phyloP scores from a whole-genome alignment of 2,888 invertebrate genomes.

The Synergus japonicus region DNA sequence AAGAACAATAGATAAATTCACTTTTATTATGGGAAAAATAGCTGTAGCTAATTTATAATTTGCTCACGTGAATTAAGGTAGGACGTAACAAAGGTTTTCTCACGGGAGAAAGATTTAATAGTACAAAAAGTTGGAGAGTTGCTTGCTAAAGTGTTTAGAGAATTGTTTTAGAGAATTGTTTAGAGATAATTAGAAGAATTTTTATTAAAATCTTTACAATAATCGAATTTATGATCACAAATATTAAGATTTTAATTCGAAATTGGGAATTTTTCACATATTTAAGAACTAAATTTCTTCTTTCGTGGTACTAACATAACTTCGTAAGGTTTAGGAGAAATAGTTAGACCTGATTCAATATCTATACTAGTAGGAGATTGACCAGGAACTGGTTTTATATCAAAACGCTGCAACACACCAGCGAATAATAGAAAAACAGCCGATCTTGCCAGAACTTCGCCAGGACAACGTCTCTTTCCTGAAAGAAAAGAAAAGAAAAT shows the following conservation, averaged over 20 bases:
- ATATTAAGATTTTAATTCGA: too few relatives aligned
- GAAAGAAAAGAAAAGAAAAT: conserved; percentile 57
- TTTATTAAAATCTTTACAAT: neutral
- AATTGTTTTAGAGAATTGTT: neutral
- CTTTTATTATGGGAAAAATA: conserved; percentile 23
- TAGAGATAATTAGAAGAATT: neutral
- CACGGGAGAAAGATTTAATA: conserved; percentile 1
- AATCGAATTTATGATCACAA: too few relatives aligned
- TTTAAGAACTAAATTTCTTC: neutral
- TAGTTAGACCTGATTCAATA: conserved; percentile 79
- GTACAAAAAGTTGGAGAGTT: neutral
- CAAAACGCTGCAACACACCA: conserved; percentile 81
- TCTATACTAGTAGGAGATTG: conserved; percentile 74
- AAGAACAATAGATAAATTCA: conserved; percentile 28
- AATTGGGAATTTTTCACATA: too few relatives aligned
- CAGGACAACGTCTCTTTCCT: conserved; percentile 84
- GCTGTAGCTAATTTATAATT: neutral
- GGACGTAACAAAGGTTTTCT: neutral
- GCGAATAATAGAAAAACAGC: conserved; percentile 82
- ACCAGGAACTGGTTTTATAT: conserved; percentile 76
- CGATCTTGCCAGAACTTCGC: conserved; percentile 82
- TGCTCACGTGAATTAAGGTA: neutral
- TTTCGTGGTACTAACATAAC: conserved; percentile 71
- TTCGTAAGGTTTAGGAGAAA: conserved; percentile 80
- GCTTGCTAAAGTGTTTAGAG: neutral